These are phyloP conservation scores for Premnoplex brunnescens DNA, from an alignment of 2,797 vertebrate species.

Conservation along the genomic window DNA sequence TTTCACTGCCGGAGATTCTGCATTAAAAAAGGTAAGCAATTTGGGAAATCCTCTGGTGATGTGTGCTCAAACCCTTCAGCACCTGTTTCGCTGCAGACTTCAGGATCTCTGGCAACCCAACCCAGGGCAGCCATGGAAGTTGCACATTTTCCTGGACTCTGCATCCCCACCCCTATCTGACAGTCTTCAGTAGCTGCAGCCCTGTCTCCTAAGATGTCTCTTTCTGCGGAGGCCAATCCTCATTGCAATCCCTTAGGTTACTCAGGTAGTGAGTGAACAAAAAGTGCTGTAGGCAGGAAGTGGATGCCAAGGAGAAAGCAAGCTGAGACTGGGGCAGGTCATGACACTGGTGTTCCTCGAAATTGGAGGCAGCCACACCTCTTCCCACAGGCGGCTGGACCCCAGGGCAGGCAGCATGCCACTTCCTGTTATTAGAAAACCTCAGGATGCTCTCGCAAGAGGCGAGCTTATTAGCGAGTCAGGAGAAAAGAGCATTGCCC, in stretches of 20 bases:
- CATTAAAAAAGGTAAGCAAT: neutral
- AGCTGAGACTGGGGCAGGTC: fast-evolving
- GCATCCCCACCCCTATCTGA: neutral
- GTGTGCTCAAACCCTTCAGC: neutral
- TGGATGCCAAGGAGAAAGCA: neutral
- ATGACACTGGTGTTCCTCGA: conserved; percentile 22
- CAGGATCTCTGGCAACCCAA: neutral
- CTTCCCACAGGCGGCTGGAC: neutral
- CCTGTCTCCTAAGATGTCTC: fast-evolving
- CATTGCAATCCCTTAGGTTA: neutral
- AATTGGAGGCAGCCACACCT: conserved; percentile 38
- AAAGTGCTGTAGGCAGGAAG: neutral
- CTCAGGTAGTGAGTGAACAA: neutral
- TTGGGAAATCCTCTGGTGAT: neutral
- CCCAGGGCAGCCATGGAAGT: neutral
- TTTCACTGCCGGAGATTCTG: neutral
- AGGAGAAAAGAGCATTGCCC: neutral
- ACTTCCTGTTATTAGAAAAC: conserved; percentile 60
- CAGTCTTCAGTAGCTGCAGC: neutral
- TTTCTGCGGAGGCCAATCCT: fast-evolving
- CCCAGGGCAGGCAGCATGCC: fast-evolving
- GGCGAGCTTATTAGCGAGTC: neutral
- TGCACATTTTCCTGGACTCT: neutral
- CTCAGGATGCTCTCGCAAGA: neutral
- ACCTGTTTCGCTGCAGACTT: neutral